Conservation (phyloP, 1,140 invertebrate genomes). For the Drosophila bipectinata region DNA sequence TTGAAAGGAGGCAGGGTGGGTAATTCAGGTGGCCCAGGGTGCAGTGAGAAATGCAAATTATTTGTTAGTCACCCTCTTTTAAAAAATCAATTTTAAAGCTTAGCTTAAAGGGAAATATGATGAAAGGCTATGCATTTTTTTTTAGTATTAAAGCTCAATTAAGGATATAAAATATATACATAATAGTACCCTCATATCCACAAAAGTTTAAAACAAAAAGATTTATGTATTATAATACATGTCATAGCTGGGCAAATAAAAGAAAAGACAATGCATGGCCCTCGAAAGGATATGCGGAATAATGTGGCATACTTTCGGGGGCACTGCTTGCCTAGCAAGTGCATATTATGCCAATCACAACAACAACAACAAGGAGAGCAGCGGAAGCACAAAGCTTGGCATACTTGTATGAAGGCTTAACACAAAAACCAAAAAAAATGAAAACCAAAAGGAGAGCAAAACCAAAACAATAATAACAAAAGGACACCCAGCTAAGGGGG, state of each 20-base stretch:
- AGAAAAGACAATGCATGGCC: slow-evolving; percentile 34
- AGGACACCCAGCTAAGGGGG: slow-evolving; percentile 15
- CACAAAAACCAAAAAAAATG: slow-evolving; percentile 10
- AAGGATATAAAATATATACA: not conserved
- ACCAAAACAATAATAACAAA: slow-evolving; percentile 12
- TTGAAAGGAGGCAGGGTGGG: not conserved
- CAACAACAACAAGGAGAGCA: slow-evolving; percentile 3
- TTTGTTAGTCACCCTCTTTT: slow-evolving; percentile 14
- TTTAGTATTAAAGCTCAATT: too few relatives aligned
- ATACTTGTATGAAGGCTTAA: slow-evolving; percentile 41
- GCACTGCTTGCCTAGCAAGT: slow-evolving; percentile 35
- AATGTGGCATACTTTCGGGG: slow-evolving; percentile 53
- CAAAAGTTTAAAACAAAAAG: not conserved
- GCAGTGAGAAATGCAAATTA: slow-evolving; percentile 29
- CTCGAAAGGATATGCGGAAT: slow-evolving; percentile 51
- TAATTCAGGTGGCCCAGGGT: slow-evolving; percentile 15
- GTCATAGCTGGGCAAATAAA: not conserved
- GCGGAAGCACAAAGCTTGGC: slow-evolving; percentile 24
- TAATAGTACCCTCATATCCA: not conserved
- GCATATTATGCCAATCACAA: slow-evolving; percentile 10
- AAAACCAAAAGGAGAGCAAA: slow-evolving; percentile 15
- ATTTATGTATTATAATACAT: not conserved
- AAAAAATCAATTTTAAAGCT: slow-evolving; percentile 3
- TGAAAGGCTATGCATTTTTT: not conserved
- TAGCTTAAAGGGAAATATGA: not conserved